Evolutionary conservation across 2,113 vertebrate genomes (phyloP).

Genomic region (Andinoacara biseriatus): DNA sequence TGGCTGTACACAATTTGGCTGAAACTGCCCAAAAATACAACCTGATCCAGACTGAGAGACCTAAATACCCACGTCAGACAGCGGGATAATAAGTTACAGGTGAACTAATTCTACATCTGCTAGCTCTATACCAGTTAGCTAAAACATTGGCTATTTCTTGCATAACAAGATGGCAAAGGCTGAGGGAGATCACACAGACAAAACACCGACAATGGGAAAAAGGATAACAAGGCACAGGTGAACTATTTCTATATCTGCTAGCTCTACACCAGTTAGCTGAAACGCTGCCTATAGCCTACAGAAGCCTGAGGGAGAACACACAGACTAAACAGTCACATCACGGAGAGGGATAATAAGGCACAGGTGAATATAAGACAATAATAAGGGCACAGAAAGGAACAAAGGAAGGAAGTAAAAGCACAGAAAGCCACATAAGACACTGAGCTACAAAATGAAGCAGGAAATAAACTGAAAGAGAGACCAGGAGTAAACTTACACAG

Average conservation of each 20-base stretch:
- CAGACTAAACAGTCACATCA: neutral
- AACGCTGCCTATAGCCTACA: neutral
- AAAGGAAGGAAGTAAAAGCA: too few relatives aligned
- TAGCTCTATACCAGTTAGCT: neutral
- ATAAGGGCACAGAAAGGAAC: too few relatives aligned
- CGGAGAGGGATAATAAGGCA: neutral
- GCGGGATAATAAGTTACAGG: neutral
- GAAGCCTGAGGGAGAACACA: neutral
- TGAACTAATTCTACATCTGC: neutral
- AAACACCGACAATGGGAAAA: neutral
- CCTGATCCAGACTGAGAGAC: neutral
- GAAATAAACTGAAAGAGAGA: too few relatives aligned
- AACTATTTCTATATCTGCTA: neutral
- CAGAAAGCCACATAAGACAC: too few relatives aligned
- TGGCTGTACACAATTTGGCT: neutral
- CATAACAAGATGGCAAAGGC: neutral
- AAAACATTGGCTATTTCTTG: neutral
- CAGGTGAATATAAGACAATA: too few relatives aligned
- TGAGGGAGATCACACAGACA: neutral
- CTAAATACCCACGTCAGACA: neutral
- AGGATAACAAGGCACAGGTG: neutral
- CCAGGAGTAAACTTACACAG: too few relatives aligned
- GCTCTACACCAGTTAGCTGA: neutral
- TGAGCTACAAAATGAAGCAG: too few relatives aligned
- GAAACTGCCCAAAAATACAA: neutral